Base-by-base conservation (phyloP, 1,140 invertebrate species). In the Dendrolimus kikuchii region DNA sequence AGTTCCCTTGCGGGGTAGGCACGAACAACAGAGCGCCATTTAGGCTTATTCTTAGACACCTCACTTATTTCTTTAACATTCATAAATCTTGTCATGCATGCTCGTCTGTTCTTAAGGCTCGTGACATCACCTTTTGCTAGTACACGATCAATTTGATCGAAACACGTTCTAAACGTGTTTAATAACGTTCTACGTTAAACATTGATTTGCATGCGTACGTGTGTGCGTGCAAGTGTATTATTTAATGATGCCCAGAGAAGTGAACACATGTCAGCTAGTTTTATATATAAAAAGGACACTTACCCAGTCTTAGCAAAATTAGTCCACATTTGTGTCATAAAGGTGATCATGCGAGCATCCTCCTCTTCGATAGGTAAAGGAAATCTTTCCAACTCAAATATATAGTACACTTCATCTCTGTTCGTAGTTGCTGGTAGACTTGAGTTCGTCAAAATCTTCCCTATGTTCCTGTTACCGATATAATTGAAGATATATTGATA, bases 261-360 rank as follows among this genome's bases (percentile, higher is more conserved):
- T n/a, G n/a, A n/a, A 53, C 10, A 53, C 45, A 38, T 5, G 38
- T 39, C 8, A 40, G 6, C 8, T 47, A 36, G 7, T 5, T 5
- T 3, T n/a, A 48, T 37, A 23, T 48, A 8, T n/a, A n/a, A 48
- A 7, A 48, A n/a, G n/a, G n/a, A 60, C 45, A 64, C 76, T 78
- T 62, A 86, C 82, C 86, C 84, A 61, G 59, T 78, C 63, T 79
- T 86, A 7, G 86, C 88, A 53, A 89, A 89, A 52, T 86, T 89
- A 0, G 85, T 78, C 82, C 81, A 88, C 69, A 88, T 72, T 66
- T 76, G 81, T 0, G 80, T 82, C 81, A 86, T 81, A 8, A 83
- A 81, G 0, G 73, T 77, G 2, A 81, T 58, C 23, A 86, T 82
- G 38, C 73, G 70, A 0, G 78, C 81, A 45, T 86, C 83, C 23